Evolutionary conservation across 2,113 vertebrate species (phyloP).

Genomic region (Bungarus multicinctus): DNA sequence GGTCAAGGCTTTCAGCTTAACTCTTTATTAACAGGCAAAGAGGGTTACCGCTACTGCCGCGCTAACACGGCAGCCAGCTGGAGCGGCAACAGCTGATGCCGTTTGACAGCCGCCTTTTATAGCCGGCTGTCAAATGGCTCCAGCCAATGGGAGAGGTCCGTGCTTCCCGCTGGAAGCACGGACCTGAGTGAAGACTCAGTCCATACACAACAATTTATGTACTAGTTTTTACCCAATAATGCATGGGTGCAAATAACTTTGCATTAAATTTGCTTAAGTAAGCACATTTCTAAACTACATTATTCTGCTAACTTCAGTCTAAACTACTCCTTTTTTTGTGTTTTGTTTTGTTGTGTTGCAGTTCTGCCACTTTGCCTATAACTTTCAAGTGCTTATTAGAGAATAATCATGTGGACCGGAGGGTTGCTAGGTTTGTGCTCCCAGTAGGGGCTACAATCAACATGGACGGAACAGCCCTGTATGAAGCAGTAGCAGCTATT

Average conservation of each 20-base stretch:
- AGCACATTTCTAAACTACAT: neutral
- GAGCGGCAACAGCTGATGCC: no score
- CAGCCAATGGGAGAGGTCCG: no score
- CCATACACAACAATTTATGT: no score
- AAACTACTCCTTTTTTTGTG: neutral
- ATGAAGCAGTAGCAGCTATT: conserved; percentile 94
- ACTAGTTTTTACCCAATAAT: neutral
- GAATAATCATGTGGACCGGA: conserved; percentile 95
- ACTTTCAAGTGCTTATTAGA: conserved; percentile 99
- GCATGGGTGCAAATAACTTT: conserved; percentile 44
- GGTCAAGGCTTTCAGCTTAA: no score
- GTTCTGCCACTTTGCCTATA: conserved; percentile 97
- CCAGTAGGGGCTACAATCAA: conserved; percentile 96
- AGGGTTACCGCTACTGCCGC: no score
- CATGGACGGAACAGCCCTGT: conserved; percentile 94
- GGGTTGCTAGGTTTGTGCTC: conserved; percentile 93
- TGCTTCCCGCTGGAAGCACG: no score
- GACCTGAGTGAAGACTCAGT: no score
- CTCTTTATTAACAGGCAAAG: no score
- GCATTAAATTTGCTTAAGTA: neutral
- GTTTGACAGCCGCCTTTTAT: no score
- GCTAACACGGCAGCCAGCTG: no score
- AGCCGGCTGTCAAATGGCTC: no score
- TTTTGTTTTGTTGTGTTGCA: conserved; percentile 50
- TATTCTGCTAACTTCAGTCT: rapidly evolving